These are phyloP conservation scores for Perccottus glenii DNA, from an alignment of 2,113 vertebrate genomes.

Conservation along the genomic window DNA sequence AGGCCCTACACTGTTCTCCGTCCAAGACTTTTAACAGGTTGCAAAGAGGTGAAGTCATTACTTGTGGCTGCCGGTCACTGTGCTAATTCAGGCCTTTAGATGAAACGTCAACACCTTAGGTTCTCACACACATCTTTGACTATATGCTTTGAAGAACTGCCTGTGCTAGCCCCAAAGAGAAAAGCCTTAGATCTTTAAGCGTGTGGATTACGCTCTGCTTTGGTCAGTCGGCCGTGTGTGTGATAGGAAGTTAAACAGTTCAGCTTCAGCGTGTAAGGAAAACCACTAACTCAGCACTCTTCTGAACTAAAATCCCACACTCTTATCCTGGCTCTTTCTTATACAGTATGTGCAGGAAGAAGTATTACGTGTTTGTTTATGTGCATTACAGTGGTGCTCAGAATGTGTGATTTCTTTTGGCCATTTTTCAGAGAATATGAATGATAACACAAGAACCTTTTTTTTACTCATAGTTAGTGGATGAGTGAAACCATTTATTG, in stretches of 20 bases:
- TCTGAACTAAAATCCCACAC: slow-evolving; percentile 46
- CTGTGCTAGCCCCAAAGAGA: slow-evolving; percentile 8
- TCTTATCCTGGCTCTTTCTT: slow-evolving; percentile 36
- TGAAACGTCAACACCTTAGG: slow-evolving; percentile 37
- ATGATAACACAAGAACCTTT: too few species aligned
- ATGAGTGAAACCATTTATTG: too few species aligned
- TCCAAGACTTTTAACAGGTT: slow-evolving; percentile 36
- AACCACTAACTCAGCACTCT: slow-evolving; percentile 41
- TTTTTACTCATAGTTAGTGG: too few species aligned
- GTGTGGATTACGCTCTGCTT: slow-evolving; percentile 25
- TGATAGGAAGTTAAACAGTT: slow-evolving; percentile 35
- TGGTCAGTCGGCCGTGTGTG: slow-evolving; percentile 24
- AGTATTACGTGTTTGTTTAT: slow-evolving; percentile 22
- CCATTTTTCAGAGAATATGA: too few species aligned
- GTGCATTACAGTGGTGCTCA: too few species aligned
- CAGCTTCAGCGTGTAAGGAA: slow-evolving; percentile 37
- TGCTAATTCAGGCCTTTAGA: slow-evolving; percentile 32
- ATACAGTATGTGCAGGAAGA: slow-evolving; percentile 47
- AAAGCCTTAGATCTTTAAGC: slow-evolving; percentile 45
- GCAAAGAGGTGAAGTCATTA: slow-evolving; percentile 46
- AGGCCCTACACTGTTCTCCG: slow-evolving; percentile 20
- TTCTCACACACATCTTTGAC: slow-evolving; percentile 6
- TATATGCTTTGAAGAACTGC: slow-evolving; percentile 48
- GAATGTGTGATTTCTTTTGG: too few species aligned
- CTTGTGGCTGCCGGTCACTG: slow-evolving; percentile 21